Conservation (phyloP, 2,888 invertebrate genomes). For the Caenorhabditis sp. region DNA sequence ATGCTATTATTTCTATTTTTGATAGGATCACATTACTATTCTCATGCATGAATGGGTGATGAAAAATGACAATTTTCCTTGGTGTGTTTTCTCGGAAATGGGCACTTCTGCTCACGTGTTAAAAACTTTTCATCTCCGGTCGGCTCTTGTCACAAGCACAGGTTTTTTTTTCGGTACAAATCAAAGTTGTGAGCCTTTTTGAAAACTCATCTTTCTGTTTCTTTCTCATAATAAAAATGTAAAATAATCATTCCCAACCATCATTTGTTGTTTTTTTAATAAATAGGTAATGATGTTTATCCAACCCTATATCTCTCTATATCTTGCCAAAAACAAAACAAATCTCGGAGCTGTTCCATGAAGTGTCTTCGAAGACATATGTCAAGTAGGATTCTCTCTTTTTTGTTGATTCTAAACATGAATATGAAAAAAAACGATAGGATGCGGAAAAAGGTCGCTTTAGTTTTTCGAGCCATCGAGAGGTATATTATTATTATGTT, state of each 20-base stretch:
- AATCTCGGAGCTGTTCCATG: neutral
- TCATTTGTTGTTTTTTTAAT: neutral
- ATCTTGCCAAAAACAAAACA: neutral
- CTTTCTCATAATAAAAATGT: too few relatives aligned
- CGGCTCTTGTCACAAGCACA: too few relatives aligned
- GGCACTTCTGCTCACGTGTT: too few relatives aligned
- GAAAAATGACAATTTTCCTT: too few relatives aligned
- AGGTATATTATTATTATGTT: neutral
- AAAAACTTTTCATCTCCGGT: too few relatives aligned
- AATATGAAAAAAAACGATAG: neutral
- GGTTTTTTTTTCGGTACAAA: too few relatives aligned
- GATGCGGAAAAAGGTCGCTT: neutral
- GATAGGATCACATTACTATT: neutral
- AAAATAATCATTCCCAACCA: too few relatives aligned
- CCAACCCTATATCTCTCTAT: neutral
- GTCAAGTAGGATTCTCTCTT: neutral
- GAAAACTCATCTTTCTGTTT: neutral
- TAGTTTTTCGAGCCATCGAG: neutral
- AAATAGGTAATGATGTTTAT: neutral
- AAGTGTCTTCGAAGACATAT: neutral
- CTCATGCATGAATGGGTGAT: neutral
- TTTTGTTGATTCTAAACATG: neutral
- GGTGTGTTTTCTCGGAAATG: too few relatives aligned
- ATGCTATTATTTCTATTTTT: neutral
- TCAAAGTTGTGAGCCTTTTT: neutral